phyloP scores from a whole-genome alignment of 2,888 invertebrate species.

The Watsonalla cultraria region DNA sequence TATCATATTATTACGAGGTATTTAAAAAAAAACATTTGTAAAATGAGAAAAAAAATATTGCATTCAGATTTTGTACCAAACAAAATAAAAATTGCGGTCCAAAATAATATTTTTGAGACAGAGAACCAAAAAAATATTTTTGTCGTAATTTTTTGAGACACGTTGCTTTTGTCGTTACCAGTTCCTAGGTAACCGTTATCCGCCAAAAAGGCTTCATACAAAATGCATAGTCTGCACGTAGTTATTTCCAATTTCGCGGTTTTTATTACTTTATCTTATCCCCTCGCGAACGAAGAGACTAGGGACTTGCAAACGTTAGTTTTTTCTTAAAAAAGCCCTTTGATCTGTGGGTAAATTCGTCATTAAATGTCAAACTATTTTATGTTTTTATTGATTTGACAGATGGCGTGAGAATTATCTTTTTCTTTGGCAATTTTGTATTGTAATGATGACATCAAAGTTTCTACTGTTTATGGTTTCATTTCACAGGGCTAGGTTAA shows the following conservation, averaged over 20 bases:
- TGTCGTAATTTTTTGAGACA: too few species aligned
- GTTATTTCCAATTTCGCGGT: constrained; percentile 57
- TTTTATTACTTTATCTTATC: constrained; percentile 39
- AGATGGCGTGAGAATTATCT: constrained; percentile 55
- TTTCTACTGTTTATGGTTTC: constrained; percentile 43
- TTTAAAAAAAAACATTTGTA: too few species aligned
- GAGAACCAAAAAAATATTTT: too few species aligned
- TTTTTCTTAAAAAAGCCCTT: constrained; percentile 19
- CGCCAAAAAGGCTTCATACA: constrained; percentile 5
- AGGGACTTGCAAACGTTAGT: constrained; percentile 47
- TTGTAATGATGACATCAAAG: constrained; percentile 62
- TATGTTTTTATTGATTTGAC: constrained; percentile 61
- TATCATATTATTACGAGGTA: too few species aligned
- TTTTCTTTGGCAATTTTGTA: constrained; percentile 25
- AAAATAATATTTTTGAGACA: too few species aligned
- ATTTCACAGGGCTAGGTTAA: constrained; percentile 24
- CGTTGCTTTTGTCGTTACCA: too few species aligned
- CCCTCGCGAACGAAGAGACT: constrained; percentile 38
- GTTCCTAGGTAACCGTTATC: constrained; percentile 10
- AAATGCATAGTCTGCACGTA: constrained; percentile 5
- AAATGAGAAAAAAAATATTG: too few species aligned
- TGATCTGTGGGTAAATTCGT: constrained; percentile 52
- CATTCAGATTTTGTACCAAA: too few species aligned
- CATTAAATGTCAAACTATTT: constrained; percentile 73
- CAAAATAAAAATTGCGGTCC: too few species aligned